Evolutionary conservation across 2,113 vertebrate species (phyloP).

Genomic region (Dascyllus trimaculatus): DNA sequence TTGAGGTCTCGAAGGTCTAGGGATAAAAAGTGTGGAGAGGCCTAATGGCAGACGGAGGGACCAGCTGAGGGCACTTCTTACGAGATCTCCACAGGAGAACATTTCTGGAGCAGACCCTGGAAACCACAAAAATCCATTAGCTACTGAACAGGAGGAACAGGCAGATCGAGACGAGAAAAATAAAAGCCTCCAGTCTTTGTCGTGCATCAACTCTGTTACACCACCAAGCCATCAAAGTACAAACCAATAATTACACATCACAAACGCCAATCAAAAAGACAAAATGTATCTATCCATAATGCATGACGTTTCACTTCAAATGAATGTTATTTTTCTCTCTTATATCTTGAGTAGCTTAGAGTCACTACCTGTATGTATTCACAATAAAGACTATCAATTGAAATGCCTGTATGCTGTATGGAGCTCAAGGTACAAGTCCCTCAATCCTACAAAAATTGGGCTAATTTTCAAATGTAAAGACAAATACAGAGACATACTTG

Average conservation of each 20-base stretch:
- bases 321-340: neutral
- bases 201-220: neutral
- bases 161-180: slow-evolving; percentile 27
- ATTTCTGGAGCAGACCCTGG: slow-evolving; percentile 75
- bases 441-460: neutral
- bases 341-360: neutral
- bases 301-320: no score
- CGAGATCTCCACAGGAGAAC: slow-evolving; percentile 79
- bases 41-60: slow-evolving; percentile 81
- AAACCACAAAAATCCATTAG: slow-evolving; percentile 77
- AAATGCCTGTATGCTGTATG: neutral
- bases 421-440: neutral
- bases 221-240: neutral
- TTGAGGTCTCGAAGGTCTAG: slow-evolving; percentile 84
- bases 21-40: slow-evolving; percentile 84
- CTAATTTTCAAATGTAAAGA: slow-evolving; percentile 18
- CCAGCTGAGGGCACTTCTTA: slow-evolving; percentile 80
- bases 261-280: neutral
- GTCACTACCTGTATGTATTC: neutral
- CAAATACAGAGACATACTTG: neutral
- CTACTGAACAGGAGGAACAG: slow-evolving; percentile 50
- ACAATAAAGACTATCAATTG: neutral
- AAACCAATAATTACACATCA: neutral
- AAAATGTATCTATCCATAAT: no score
- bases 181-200: neutral